Conservation (phyloP, 1,140 invertebrate species). For the Adelges cooleyi region DNA sequence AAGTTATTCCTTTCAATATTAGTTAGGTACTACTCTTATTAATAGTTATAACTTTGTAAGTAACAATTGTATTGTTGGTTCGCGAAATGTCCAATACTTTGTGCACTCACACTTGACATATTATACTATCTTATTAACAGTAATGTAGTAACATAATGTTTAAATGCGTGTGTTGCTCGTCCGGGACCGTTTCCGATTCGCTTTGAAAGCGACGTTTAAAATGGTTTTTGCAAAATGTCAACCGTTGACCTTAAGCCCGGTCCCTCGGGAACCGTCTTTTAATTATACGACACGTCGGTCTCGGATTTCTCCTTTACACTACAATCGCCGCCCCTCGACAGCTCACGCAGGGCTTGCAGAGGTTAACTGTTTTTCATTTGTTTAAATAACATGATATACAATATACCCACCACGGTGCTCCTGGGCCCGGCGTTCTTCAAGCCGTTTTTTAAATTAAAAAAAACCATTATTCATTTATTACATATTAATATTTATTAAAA, state of each 20-base stretch:
- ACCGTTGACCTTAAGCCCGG: slow-evolving; percentile 16
- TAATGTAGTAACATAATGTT: no score
- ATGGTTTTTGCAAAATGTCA: slow-evolving; percentile 14
- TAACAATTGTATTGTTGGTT: no score
- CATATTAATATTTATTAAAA: no score
- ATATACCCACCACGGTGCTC: background rate
- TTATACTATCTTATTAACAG: no score
- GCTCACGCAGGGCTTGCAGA: background rate
- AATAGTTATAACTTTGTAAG: no score
- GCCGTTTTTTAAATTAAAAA: no score
- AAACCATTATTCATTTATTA: no score
- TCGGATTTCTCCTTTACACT: slow-evolving; percentile 9
- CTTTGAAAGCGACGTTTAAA: slow-evolving; percentile 28
- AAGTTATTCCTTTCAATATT: no score
- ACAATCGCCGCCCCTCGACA: background rate
- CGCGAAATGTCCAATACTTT: no score
- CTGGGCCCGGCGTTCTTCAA: no score
- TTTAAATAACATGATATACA: slow-evolving; percentile 8
- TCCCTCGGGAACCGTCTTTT: slow-evolving; percentile 22
- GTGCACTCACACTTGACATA: no score
- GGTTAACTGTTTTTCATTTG: background rate
- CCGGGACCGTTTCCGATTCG: slow-evolving; percentile 25
- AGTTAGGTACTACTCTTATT: no score
- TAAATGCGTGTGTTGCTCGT: background rate
- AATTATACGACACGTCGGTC: slow-evolving; percentile 27